Conservation (phyloP, 2,797 vertebrate genomes). For the Acridotheres tristis region DNA sequence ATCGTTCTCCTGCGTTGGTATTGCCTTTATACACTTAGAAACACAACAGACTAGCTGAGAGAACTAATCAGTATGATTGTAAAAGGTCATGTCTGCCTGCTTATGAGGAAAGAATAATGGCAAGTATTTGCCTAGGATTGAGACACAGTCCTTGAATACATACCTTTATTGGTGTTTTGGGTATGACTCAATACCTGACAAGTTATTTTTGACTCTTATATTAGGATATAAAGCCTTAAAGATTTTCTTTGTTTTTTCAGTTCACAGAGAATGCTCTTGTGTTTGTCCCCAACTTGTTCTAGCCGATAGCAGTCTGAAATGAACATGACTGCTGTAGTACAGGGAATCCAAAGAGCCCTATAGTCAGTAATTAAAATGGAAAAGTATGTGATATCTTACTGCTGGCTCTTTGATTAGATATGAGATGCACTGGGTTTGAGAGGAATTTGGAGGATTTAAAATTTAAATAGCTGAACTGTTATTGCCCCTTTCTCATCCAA, state of each 20-base stretch:
- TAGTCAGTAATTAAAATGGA: neutral
- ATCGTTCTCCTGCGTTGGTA: accelerated
- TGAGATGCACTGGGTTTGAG: neutral
- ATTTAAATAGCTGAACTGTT: neutral
- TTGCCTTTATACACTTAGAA: neutral
- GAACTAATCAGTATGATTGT: neutral
- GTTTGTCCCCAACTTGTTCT: neutral
- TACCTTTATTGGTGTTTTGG: neutral
- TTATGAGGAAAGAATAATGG: neutral
- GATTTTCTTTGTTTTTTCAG: neutral
- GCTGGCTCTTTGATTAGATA: neutral
- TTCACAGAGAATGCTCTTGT: neutral
- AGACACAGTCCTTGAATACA: neutral
- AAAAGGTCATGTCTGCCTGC: neutral
- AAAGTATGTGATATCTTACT: neutral
- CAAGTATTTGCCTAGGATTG: neutral
- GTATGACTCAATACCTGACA: neutral
- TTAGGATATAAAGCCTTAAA: neutral
- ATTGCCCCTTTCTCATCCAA: neutral
- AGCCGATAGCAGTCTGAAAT: neutral
- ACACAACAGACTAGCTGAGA: neutral
- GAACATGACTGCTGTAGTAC: neutral
- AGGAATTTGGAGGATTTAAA: neutral
- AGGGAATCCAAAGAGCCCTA: neutral
- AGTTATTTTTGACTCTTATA: neutral